phyloP scores from a whole-genome alignment of 2,113 vertebrate species.

The Spermophilus dauricus region DNA sequence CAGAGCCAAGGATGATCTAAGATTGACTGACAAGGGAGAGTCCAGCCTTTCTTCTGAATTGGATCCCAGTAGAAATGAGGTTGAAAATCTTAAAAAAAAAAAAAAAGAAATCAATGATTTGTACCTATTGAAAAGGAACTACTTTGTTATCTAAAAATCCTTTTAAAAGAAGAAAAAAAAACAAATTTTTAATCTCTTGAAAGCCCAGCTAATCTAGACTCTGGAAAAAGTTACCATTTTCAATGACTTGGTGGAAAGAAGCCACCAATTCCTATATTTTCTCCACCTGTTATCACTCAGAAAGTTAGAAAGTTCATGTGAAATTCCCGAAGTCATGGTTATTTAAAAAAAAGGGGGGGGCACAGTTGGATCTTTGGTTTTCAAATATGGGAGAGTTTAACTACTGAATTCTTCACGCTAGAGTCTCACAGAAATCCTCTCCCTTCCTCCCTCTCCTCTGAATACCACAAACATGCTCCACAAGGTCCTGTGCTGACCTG shows the following conservation, averaged over 20 bases:
- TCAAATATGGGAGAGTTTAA: background rate
- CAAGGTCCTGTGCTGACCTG: rapidly evolving
- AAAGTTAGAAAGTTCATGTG: conserved; percentile 25
- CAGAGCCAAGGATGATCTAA: background rate
- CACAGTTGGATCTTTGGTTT: background rate
- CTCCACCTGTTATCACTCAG: background rate
- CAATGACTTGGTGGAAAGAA: background rate
- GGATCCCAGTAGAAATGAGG: conserved; percentile 9
- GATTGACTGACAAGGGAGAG: conserved; percentile 13
- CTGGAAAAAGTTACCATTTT: background rate
- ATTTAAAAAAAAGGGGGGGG: background rate
- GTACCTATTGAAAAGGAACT: background rate
- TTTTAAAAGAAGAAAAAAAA: background rate
- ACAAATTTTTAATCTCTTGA: background rate
- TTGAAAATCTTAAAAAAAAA: conserved; percentile 20
- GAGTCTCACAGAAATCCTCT: background rate
- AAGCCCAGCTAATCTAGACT: background rate
- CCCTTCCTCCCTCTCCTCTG: background rate
- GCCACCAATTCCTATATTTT: background rate
- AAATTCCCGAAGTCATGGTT: background rate
- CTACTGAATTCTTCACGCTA: background rate
- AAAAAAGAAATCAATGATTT: background rate
- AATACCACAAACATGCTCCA: background rate
- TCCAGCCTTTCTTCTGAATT: background rate
- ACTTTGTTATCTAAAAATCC: conserved; percentile 40